Base-by-base conservation (phyloP, 2,888 invertebrate species). In the Meganola albula region DNA sequence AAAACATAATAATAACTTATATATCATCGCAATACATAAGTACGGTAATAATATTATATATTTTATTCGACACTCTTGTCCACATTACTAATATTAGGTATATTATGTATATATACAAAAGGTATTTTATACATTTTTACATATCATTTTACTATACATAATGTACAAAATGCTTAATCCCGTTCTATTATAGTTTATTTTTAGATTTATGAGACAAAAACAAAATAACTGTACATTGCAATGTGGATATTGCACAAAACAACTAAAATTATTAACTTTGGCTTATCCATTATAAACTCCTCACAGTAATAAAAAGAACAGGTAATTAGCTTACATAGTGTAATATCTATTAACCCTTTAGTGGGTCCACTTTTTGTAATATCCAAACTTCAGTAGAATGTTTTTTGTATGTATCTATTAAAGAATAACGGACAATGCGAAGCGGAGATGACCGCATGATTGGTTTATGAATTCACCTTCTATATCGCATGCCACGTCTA, bases 241-340 rank as follows among this genome's bases (percentile, higher is more conserved):
- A 84, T 79, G 65, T 55, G 63, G 57, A 69, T 83, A 84, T 83
- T 85, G 84, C 84, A 85, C 84, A 75, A 76, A 67, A 69, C 57
- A 79, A 80, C 73, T 80, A 79, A 77, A 53, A 72, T 76, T 63
- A 77, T 72, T 78, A 82, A 76, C 84, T 85, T 84, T 84, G 84
- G 84, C 80, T 83, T 82, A 79, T 75, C 74, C 70, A 76, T 80
- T 74, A 77, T 52, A 67, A 76, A 76, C 75, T 73, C 69, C 69
- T 44, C 52, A 50, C 39, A 64, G 67, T 63, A 72, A 60, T 48
- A 48, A 61, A 63, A 63, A 56, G 51, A 58, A 54, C 40, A 48
- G 45, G 37, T 45, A 42, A 40, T 57, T 46, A 62, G 56, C 53
- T 51, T 55, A 58, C 53, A 52, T 43, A 59, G 39, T 42, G 53